These are phyloP conservation scores for Tetramorium simillimum DNA, from an alignment of 1,140 invertebrate species.

Conservation along the genomic window DNA sequence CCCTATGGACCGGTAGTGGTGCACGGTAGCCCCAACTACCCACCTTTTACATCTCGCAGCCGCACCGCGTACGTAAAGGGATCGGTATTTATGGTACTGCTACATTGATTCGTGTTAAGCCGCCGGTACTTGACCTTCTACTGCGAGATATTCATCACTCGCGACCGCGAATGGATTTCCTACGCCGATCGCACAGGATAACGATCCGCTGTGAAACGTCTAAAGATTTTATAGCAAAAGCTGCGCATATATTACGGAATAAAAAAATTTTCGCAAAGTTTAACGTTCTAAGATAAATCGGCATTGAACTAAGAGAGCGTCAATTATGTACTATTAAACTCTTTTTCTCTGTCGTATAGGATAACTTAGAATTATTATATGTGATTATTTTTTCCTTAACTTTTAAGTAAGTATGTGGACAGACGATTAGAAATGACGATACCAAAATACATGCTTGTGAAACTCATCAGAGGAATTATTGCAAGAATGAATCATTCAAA, in stretches of 20 bases:
- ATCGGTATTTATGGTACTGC: conserved; percentile 75
- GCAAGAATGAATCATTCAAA: neutral
- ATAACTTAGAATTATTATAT: neutral
- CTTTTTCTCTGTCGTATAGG: neutral
- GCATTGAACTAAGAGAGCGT: neutral
- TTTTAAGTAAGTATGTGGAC: neutral
- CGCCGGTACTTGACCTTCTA: conserved; percentile 72
- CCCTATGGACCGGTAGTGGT: conserved; percentile 60
- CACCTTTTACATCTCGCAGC: conserved; percentile 62
- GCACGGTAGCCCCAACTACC: conserved; percentile 16
- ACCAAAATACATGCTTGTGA: neutral
- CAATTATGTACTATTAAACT: neutral
- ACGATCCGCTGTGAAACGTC: neutral
- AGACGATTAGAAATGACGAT: neutral
- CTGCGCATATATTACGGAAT: neutral
- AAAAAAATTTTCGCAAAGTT: neutral
- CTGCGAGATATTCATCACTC: conserved; percentile 65
- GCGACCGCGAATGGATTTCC: conserved; percentile 66
- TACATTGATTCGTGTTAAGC: conserved; percentile 76
- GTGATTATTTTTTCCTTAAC: neutral
- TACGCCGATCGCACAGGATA: neutral
- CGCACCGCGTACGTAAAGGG: conserved; percentile 68
- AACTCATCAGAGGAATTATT: neutral
- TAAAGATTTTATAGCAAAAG: neutral
- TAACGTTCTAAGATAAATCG: neutral